Conservation (phyloP, 2,797 vertebrate genomes). For the Pachyuromys duprasi region DNA sequence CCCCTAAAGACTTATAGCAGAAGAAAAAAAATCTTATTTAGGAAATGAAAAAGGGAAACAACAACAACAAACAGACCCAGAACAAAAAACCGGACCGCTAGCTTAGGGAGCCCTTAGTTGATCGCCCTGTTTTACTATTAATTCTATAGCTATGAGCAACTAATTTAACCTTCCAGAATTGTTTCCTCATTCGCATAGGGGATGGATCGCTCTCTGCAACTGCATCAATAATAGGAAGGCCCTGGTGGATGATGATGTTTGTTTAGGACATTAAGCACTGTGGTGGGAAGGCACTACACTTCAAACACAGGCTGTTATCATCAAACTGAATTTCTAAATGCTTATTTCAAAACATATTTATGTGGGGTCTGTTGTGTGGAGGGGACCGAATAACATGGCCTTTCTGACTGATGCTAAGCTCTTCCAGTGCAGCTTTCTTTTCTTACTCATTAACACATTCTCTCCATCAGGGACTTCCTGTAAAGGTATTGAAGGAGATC, state of each 20-base stretch:
- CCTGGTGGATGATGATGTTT: constrained; percentile 66
- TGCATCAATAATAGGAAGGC: constrained; percentile 69
- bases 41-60: constrained; percentile 59
- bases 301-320: constrained; percentile 30
- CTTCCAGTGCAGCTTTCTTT: constrained; percentile 9
- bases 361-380: constrained; percentile 4
- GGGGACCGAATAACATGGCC: not conserved
- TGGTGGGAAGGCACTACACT: constrained; percentile 55
- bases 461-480: not conserved
- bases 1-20: constrained; percentile 49
- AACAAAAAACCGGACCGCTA: constrained; percentile 54
- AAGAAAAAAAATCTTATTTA: constrained; percentile 76
- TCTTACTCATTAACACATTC: not conserved
- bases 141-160: constrained; percentile 67
- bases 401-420: not conserved
- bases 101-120: constrained; percentile 61
- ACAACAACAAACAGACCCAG: not conserved
- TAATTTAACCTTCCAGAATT: constrained; percentile 71
- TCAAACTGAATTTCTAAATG: constrained; percentile 2
- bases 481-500: not conserved
- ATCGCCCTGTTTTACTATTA: constrained; percentile 67
- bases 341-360: constrained; percentile 54
- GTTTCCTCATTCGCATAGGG: constrained; percentile 73
- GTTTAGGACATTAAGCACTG: constrained; percentile 67
- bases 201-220: constrained; percentile 69